These are phyloP conservation scores for Xestia sexstrigata DNA, from an alignment of 2,888 invertebrate genomes.

Conservation along the genomic window DNA sequence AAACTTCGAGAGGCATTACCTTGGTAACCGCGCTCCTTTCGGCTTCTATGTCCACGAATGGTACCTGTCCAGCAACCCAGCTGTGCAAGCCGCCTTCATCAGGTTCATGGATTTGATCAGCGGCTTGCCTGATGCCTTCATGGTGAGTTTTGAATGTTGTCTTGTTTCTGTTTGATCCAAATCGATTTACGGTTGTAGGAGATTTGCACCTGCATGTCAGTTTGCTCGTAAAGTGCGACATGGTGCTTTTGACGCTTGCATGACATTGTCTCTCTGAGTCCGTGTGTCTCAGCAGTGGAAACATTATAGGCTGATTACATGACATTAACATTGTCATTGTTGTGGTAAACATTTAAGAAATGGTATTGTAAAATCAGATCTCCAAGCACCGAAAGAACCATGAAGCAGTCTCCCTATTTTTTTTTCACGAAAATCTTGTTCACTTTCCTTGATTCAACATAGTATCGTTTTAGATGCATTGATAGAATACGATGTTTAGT, in stretches of 20 bases:
- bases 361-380: background rate
- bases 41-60: constrained; percentile 93
- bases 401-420: background rate
- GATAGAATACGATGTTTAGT: background rate
- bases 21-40: constrained; percentile 92
- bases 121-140: constrained; percentile 89
- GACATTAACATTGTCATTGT: background rate
- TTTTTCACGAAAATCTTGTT: background rate
- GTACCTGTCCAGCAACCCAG: constrained; percentile 86
- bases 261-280: background rate
- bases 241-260: background rate
- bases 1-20: constrained; percentile 93
- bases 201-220: background rate
- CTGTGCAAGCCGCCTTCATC: constrained; percentile 86
- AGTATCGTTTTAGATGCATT: background rate
- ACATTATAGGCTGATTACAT: too few species aligned
- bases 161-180: background rate
- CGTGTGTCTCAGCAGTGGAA: too few species aligned
- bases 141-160: constrained; percentile 82
- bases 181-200: background rate
- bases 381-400: background rate
- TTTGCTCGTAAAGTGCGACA: background rate
- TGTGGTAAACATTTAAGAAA: background rate
- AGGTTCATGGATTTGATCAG: constrained; percentile 91
- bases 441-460: background rate